Percentiles rank a stretch among this genome's conserved stretches.
Conservation (phyloP, 2,888 invertebrate genomes). For the Parapristionchus giblindavisi region DNA sequence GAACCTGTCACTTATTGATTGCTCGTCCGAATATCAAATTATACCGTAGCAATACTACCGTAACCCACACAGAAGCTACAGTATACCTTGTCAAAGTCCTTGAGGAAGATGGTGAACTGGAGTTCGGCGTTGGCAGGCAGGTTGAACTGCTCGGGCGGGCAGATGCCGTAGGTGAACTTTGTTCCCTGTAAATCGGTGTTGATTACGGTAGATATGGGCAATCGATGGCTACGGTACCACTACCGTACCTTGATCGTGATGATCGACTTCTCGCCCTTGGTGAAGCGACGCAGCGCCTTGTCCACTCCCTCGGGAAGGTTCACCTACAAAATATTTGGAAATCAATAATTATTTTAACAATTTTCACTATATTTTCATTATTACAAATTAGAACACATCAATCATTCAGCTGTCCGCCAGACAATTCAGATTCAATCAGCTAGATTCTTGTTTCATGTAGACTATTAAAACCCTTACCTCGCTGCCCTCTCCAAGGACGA, state of each 20-base stretch:
- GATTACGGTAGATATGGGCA: too few relatives aligned
- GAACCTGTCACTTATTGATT: conserved; percentile 73
- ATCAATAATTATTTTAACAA: too few relatives aligned
- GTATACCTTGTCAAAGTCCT: conserved; percentile 82
- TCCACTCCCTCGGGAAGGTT: conserved; percentile 85
- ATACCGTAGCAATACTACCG: neutral
- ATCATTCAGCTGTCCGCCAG: too few relatives aligned
- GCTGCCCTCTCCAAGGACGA: conserved; percentile 85
- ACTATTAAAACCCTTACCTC: conserved; percentile 74
- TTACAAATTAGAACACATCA: too few relatives aligned
- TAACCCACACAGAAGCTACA: neutral
- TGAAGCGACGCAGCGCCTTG: conserved; percentile 83
- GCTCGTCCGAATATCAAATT: neutral
- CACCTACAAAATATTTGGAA: conserved; percentile 30
- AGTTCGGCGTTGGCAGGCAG: conserved; percentile 84
- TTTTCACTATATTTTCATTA: too few relatives aligned
- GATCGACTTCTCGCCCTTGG: conserved; percentile 72
- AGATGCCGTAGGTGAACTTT: conserved; percentile 59
- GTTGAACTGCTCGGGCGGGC: conserved; percentile 76
- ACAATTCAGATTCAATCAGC: too few relatives aligned
- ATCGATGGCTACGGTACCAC: neutral
- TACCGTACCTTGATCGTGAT: conserved; percentile 42
- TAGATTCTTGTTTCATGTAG: too few relatives aligned
- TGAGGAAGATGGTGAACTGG: conserved; percentile 84
- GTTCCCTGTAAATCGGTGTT: conserved; percentile 51